Evolutionary conservation across 2,797 vertebrate genomes (phyloP), one percentile per base, ranked within the genome.

Genomic region (Myotis planiceps): DNA sequence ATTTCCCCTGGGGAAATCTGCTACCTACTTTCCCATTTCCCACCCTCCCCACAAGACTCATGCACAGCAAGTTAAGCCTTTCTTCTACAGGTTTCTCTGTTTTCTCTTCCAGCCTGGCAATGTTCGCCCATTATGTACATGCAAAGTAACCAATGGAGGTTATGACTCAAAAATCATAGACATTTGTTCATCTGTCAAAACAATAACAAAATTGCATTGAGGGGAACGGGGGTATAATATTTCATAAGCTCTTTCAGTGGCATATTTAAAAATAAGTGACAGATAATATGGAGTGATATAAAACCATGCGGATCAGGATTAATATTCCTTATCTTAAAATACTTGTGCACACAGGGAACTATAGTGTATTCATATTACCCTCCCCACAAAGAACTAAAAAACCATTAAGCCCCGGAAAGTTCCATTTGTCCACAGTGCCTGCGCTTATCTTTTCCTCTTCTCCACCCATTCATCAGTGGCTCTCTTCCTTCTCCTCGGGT

Each of bases 371-470:
- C n/a, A 1, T 47, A 39, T 72, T 81, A 37, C 45, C 37, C 23
- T 15, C 49, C 27, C 63, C 27, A 79, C 58, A 66, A 34, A 68
- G 88, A 91, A 68, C 4, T 84, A 89, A 84, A 94, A 89, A 87
- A 53, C 69, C 91, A 63, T 93, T 84, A 94, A 91, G 42, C 55
- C 55, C 85, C 45, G 34, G 55, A 39, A 85, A 69, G 71, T 76
- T 68, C 65, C 65, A 1, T 74, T 25, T 88, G 45, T 88, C 78
- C 13, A 0, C 8, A 23, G 5, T 5, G 34, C 47, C 92, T 87
- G 23, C 15, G 10, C 9, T 80, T 53, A 1, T 32, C 83, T 90
- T 84, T 76, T 55, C 7, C 21, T 89, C 34, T 72, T 37, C 39
- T 82, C 13, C 6, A 4, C 21, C 15, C 63, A 27, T 21, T 83